Evolutionary conservation across 2,888 invertebrate species (phyloP).

Genomic region (Coleophora deauratella): DNA sequence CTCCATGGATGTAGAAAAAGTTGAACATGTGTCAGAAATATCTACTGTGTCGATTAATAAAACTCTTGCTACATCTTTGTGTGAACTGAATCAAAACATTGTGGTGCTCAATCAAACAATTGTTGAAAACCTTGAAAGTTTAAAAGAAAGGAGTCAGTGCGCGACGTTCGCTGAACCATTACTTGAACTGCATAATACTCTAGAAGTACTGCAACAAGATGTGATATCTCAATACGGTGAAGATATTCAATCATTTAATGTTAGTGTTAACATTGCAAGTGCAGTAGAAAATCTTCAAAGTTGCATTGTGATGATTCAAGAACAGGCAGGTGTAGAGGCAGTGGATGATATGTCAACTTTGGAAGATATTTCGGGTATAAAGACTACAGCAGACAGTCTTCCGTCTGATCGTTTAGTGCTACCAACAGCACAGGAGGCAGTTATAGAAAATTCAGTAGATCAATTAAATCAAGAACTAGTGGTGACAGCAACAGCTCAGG

Average conservation of each 20-base stretch:
- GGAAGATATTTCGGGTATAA: conserved; percentile 73
- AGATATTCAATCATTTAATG: conserved; percentile 32
- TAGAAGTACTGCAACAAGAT: conserved; percentile 62
- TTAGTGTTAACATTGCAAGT: conserved; percentile 43
- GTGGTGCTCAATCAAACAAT: conserved; percentile 44
- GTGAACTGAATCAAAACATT: conserved; percentile 49
- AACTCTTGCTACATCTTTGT: conserved; percentile 47
- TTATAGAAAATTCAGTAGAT: conserved; percentile 25
- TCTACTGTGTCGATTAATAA: conserved; percentile 53
- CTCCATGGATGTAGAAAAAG: conserved; percentile 23
- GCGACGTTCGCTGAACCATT: conserved; percentile 60
- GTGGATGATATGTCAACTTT: conserved; percentile 71
- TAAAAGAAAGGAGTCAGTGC: conserved; percentile 38
- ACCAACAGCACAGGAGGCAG: conserved; percentile 37
- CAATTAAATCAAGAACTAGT: conserved; percentile 25
- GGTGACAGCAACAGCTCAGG: conserved; percentile 40
- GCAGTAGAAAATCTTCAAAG: conserved; percentile 54
- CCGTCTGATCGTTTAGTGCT: conserved; percentile 43
- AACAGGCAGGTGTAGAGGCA: conserved; percentile 62
- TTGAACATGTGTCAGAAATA: conserved; percentile 42
- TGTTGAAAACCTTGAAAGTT: conserved; percentile 41
- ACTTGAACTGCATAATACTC: conserved; percentile 52
- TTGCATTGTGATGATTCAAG: conserved; percentile 61
- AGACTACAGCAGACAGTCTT: conserved; percentile 68
- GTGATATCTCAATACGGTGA: conserved; percentile 56